These are phyloP conservation scores for Acrocyrtus sp. DNA, from an alignment of 2,888 invertebrate species.

Conservation along the genomic window DNA sequence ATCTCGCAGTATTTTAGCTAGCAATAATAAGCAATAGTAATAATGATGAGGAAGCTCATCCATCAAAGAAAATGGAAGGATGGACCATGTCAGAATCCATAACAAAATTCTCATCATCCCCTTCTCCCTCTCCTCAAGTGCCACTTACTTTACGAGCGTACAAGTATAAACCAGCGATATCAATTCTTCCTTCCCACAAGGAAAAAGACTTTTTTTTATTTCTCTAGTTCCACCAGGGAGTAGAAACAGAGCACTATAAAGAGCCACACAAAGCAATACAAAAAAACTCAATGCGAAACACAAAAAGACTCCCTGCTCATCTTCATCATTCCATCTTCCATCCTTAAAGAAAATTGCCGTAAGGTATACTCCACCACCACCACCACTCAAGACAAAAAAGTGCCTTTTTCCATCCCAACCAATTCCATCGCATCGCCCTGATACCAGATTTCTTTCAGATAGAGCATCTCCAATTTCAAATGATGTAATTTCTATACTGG, in stretches of 20 bases:
- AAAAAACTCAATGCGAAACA: too few species aligned
- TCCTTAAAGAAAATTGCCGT: too few species aligned
- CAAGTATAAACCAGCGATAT: not conserved
- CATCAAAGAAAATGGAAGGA: conserved; percentile 42
- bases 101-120: conserved; percentile 38
- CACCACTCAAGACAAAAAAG: too few species aligned
- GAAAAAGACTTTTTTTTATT: not conserved
- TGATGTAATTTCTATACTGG: conserved; percentile 25
- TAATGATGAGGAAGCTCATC: conserved; percentile 50
- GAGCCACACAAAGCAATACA: conserved; percentile 7
- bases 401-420: too few species aligned
- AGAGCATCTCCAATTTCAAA: conserved; percentile 6
- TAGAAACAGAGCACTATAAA: not conserved
- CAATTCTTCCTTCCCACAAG: too few species aligned
- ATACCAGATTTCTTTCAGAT: too few species aligned
- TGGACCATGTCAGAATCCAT: conserved; percentile 42
- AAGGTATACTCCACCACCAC: too few species aligned
- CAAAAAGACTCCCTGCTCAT: too few species aligned
- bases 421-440: too few species aligned
- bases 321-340: too few species aligned
- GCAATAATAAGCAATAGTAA: too few species aligned
- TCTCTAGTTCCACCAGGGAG: not conserved
- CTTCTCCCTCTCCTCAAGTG: not conserved
- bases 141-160: not conserved
- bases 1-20: not conserved